A percentile compares a stretch with the other conserved stretches of the same genome.
Conservation (phyloP, 2,888 invertebrate species). For the Tenodera sinensis region DNA sequence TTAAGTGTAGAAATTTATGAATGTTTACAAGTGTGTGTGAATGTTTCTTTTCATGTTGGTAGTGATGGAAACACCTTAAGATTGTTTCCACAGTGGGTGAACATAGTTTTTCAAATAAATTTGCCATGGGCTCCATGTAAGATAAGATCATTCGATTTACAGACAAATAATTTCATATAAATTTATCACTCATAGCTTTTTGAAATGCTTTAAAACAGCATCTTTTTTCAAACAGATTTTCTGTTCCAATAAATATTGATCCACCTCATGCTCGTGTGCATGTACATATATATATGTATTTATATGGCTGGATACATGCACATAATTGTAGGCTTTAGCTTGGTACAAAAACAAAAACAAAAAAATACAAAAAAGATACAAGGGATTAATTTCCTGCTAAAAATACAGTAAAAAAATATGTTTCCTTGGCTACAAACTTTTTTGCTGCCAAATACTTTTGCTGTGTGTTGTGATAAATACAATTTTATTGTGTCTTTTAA, state of each 20-base stretch:
- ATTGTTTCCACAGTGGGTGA: not conserved
- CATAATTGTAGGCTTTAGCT: slow-evolving; percentile 13
- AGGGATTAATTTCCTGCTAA: slow-evolving; percentile 19
- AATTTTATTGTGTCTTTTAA: slow-evolving; percentile 31
- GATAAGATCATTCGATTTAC: not conserved
- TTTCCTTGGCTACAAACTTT: slow-evolving; percentile 30
- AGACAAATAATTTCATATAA: not conserved
- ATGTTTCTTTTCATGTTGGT: not conserved
- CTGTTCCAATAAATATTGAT: slow-evolving; percentile 12
- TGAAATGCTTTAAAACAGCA: not conserved
- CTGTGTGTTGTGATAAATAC: slow-evolving; percentile 34
- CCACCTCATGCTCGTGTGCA: slow-evolving; percentile 8
- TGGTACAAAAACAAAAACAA: not conserved
- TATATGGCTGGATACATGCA: slow-evolving; percentile 13
- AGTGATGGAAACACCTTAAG: not conserved
- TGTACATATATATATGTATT: slow-evolving; percentile 6
- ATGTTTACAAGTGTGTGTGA: not conserved
- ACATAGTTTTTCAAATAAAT: not conserved
- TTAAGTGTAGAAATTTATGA: not conserved
- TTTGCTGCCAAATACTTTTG: slow-evolving; percentile 31
- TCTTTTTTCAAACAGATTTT: not conserved
- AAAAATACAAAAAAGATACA: not conserved
- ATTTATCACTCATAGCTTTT: not conserved
- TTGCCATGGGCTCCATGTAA: not conserved
- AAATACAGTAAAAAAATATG: slow-evolving; percentile 21